Base-by-base conservation (phyloP, 2,113 vertebrate species). In the Chiloscyllium plagiosum region DNA sequence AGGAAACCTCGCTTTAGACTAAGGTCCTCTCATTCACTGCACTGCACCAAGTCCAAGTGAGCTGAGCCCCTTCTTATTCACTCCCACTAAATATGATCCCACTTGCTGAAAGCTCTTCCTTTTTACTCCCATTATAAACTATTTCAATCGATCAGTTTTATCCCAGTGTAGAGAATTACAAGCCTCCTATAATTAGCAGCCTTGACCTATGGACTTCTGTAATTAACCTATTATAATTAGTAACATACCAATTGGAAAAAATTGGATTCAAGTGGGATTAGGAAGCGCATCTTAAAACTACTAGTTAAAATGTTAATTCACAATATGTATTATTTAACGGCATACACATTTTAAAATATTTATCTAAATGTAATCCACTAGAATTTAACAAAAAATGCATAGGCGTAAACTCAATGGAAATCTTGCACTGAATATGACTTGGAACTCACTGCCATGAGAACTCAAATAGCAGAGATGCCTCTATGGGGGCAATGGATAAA, bases 181-280 rank as follows among this genome's bases (percentile, higher is more conserved):
- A 90, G 29, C 56, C 87, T 90, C 4, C 29, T 90, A 33, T 29
- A 90, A 90, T 90, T 90, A 90, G 61, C 26, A 90, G 17, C 4
- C 10, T 29, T n/a, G 87, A 90, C 87, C 56, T 61, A 7, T 29
- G 13, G 87, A 17, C 5, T 65, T 56, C 29, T 90, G 87, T 65
- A 90, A 90, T 90, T 90, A 90, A 90, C 87, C 56, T 90, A 90
- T 90, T 90, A 90, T 90, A 90, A 90, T 90, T 12, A 90, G 50
- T 89, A 8, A 13, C 50, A 65, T 8, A 65, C 33, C 87, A 65
- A 90, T 47, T 29, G 87, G 56, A 90, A 56, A 29, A 17, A 90
- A 61, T 90, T 65, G 87, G 56, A 90, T 90, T 65, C 61, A 80
- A 80, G 56, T 6, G 12, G 87, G 56, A 65, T 90, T 90, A 90